phyloP scores from a whole-genome alignment of 1,140 invertebrate genomes.

The Kradibia gibbosae region DNA sequence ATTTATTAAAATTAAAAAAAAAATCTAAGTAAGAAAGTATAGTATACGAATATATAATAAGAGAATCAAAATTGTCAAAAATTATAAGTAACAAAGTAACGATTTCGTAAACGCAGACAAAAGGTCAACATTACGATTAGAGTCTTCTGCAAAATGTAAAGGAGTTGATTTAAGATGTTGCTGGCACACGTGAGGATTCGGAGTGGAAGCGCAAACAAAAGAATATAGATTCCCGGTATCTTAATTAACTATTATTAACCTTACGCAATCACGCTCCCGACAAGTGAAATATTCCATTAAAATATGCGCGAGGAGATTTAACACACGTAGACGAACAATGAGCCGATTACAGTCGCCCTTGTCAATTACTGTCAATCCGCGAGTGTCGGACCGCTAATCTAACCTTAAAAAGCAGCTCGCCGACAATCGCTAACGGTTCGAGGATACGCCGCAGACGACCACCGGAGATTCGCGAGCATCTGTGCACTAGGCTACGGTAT shows the following conservation, averaged over 20 bases:
- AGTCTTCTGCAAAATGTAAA: too few species aligned
- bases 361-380: slow-evolving; percentile 1
- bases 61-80: too few species aligned
- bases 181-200: background rate
- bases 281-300: background rate
- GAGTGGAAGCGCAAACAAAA: background rate
- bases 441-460: background rate
- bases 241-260: background rate
- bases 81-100: too few species aligned
- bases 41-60: too few species aligned
- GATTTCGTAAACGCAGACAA: too few species aligned
- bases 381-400: background rate
- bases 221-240: background rate
- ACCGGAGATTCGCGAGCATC: background rate
- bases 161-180: background rate
- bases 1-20: too few species aligned
- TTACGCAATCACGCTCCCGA: background rate
- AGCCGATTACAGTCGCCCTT: background rate
- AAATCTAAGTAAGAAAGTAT: too few species aligned
- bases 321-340: background rate
- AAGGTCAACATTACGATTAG: too few species aligned
- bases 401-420: slow-evolving; percentile 15
- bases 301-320: background rate
- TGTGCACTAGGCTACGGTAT: background rate
- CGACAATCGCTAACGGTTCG: background rate